phyloP scores from a whole-genome alignment of 2,888 invertebrate genomes.

The Stenoptilia bipunctidactyla region DNA sequence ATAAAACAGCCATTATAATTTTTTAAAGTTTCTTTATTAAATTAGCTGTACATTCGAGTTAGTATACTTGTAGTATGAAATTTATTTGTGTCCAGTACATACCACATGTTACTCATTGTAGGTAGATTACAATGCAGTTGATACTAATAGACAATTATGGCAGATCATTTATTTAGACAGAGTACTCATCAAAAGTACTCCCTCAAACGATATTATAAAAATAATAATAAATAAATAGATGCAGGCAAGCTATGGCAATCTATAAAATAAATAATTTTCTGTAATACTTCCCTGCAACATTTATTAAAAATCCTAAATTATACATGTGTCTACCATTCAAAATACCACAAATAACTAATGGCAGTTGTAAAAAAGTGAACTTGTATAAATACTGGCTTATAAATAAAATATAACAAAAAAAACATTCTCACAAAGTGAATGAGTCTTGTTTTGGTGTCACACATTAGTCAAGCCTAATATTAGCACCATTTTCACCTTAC shows the following conservation, averaged over 20 bases:
- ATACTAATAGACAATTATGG: constrained; percentile 67
- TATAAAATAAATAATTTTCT: constrained; percentile 52
- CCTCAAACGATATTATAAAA: constrained; percentile 57
- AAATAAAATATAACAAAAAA: constrained; percentile 63
- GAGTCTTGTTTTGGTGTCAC: constrained; percentile 69
- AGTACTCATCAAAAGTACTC: constrained; percentile 64
- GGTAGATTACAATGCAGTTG: constrained; percentile 56
- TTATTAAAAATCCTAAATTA: constrained; percentile 40
- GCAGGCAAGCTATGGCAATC: constrained; percentile 69
- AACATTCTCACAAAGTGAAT: constrained; percentile 59
- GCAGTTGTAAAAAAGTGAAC: constrained; percentile 59
- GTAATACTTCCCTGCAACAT: constrained; percentile 63
- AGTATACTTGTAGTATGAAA: constrained; percentile 70
- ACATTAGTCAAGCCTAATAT: constrained; percentile 67
- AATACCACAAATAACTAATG: constrained; percentile 56
- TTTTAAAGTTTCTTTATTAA: constrained; percentile 68
- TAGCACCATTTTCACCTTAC: constrained; percentile 66
- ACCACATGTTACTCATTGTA: constrained; percentile 48
- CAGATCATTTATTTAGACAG: constrained; percentile 59
- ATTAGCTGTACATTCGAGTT: constrained; percentile 73
- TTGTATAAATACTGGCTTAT: constrained; percentile 65
- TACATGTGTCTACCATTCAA: constrained; percentile 41
- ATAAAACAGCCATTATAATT: constrained; percentile 9
- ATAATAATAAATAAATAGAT: constrained; percentile 65
- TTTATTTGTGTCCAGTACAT: constrained; percentile 56